Conservation (phyloP, 2,888 invertebrate genomes). For the Agrochola litura region DNA sequence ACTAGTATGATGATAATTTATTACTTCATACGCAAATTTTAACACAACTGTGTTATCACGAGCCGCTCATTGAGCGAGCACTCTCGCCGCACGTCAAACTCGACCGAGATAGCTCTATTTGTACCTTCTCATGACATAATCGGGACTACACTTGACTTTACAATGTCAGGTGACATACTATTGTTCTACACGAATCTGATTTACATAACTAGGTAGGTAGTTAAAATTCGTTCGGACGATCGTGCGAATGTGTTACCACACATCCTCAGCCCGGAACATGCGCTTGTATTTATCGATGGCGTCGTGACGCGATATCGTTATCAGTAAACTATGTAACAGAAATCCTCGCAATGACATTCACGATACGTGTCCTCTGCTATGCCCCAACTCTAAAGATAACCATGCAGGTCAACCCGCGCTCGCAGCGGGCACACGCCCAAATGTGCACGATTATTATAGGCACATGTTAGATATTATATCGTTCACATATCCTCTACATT, state of each 20-base stretch:
- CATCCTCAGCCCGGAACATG: slow-evolving; percentile 15
- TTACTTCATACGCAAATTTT: slow-evolving; percentile 35
- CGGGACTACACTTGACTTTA: slow-evolving; percentile 39
- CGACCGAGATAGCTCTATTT: slow-evolving; percentile 28
- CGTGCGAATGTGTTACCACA: slow-evolving; percentile 19
- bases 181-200: slow-evolving; percentile 52
- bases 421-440: slow-evolving; percentile 83
- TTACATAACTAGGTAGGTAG: slow-evolving; percentile 48
- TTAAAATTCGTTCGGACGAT: slow-evolving; percentile 20
- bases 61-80: slow-evolving; percentile 33
- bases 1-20: slow-evolving; percentile 26
- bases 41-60: slow-evolving; percentile 45
- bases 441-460: slow-evolving; percentile 63
- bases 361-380: slow-evolving; percentile 78
- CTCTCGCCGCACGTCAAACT: slow-evolving; percentile 32
- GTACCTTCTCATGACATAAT: slow-evolving; percentile 43
- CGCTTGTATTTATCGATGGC: slow-evolving; percentile 27
- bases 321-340: slow-evolving; percentile 68
- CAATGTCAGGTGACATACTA: slow-evolving; percentile 61
- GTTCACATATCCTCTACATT: slow-evolving; percentile 13
- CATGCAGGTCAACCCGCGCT: slow-evolving; percentile 75
- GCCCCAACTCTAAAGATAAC: slow-evolving; percentile 85
- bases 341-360: slow-evolving; percentile 80
- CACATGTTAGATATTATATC: slow-evolving; percentile 36
- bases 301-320: slow-evolving; percentile 60